phyloP scores from a whole-genome alignment of 53 echinoderm and acorn worm genomes.

The Apostichopus leukothele region DNA sequence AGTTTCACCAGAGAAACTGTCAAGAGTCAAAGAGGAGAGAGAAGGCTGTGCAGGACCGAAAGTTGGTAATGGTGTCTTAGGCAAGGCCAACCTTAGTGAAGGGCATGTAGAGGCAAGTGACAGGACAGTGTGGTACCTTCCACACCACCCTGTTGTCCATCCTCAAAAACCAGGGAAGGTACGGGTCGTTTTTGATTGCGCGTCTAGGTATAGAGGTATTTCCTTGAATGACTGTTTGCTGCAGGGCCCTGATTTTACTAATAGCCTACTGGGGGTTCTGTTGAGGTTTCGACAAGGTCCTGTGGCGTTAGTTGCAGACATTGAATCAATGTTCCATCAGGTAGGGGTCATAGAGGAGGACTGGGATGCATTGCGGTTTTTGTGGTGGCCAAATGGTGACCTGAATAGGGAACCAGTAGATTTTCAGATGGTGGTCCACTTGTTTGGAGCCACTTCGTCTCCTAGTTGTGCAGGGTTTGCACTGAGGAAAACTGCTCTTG shows the following conservation, averaged over 20 bases:
- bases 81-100: not conserved
- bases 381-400: slow-evolving; percentile 68
- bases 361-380: slow-evolving; percentile 56
- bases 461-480: slow-evolving; percentile 57
- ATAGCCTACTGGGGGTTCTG: too few species aligned
- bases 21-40: not conserved
- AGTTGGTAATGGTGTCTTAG: slow-evolving; percentile 1
- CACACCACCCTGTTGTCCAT: not conserved
- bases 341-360: slow-evolving; percentile 53
- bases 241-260: slow-evolving; percentile 7
- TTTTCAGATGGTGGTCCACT: slow-evolving; percentile 52
- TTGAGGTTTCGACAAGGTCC: slow-evolving; percentile 51
- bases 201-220: not conserved
- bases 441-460: slow-evolving; percentile 59
- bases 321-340: slow-evolving; percentile 78
- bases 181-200: slow-evolving; percentile 19
- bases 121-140: not conserved
- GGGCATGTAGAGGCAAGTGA: not conserved
- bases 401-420: slow-evolving; percentile 8
- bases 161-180: slow-evolving; percentile 6
- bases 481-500: slow-evolving; percentile 32
- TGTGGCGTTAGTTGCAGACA: slow-evolving; percentile 65
- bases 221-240: slow-evolving; percentile 37
- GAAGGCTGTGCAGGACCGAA: not conserved
- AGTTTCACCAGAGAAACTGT: not conserved